Evolutionary conservation across 2,113 vertebrate genomes (phyloP).

Genomic region (Catagonus wagneri): DNA sequence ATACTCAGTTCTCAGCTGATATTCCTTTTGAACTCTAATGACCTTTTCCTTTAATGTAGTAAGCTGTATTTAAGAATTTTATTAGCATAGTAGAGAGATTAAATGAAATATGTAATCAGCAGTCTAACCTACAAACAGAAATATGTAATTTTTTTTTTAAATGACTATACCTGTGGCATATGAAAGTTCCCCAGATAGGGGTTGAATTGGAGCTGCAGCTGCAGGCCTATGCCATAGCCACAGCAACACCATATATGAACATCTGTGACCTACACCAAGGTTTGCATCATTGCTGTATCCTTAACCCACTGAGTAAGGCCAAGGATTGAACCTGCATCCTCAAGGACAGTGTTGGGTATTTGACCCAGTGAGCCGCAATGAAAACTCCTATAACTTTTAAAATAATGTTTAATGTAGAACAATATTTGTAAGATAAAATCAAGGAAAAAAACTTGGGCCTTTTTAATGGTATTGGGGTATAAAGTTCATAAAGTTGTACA

Average conservation of each 20-base stretch:
- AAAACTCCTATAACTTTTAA: background rate
- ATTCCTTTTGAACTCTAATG: background rate
- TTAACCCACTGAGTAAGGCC: too few relatives aligned
- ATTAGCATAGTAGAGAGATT: background rate
- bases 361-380: too few relatives aligned
- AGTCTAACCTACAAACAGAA: constrained; percentile 32
- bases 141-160: background rate
- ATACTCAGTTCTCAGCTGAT: background rate
- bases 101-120: constrained; percentile 32
- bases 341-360: too few relatives aligned
- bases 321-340: too few relatives aligned
- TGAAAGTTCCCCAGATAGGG: too few relatives aligned
- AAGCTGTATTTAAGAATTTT: constrained; percentile 18
- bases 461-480: background rate
- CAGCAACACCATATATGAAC: too few relatives aligned
- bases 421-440: constrained; percentile 51
- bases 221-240: too few relatives aligned
- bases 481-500: background rate
- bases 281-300: too few relatives aligned
- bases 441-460: background rate
- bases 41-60: constrained; percentile 4
- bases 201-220: too few relatives aligned
- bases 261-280: too few relatives aligned
- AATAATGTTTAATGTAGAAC: background rate
- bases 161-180: too few relatives aligned